Evolutionary conservation across 2,888 invertebrate species (phyloP).

Genomic region (Labia minor): DNA sequence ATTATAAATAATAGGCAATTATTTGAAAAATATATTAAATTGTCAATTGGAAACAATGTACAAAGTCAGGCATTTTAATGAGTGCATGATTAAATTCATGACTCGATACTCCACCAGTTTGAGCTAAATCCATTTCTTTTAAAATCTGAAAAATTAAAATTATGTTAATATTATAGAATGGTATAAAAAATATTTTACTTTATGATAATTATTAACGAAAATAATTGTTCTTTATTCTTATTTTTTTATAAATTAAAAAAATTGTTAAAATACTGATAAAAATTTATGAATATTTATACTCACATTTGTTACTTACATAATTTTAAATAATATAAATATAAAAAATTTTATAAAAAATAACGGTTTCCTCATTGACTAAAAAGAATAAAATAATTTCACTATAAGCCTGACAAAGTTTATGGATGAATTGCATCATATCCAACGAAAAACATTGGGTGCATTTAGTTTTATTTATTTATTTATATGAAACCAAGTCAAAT

Average conservation of each 20-base stretch:
- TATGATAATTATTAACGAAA: conserved; percentile 14
- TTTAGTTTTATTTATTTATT: no score
- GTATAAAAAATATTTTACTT: conserved; percentile 14
- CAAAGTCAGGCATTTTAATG: conserved; percentile 51
- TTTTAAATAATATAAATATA: no score
- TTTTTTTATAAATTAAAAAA: conserved; percentile 17
- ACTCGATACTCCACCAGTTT: conserved; percentile 45
- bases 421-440: no score
- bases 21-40: conserved; percentile 32
- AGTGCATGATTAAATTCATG: conserved; percentile 51
- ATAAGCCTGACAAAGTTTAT: no score
- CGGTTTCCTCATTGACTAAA: no score
- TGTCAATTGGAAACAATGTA: conserved; percentile 48
- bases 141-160: conserved; percentile 41
- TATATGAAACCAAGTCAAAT: no score
- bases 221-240: conserved; percentile 3
- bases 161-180: not conserved
- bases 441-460: no score
- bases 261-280: not conserved
- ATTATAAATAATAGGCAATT: no score
- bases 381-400: no score
- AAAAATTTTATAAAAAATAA: no score
- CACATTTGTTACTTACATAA: no score
- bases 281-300: no score
- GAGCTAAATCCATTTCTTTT: conserved; percentile 49